Conservation (phyloP, 2,888 invertebrate species). For the Drosophila prostipennis region DNA sequence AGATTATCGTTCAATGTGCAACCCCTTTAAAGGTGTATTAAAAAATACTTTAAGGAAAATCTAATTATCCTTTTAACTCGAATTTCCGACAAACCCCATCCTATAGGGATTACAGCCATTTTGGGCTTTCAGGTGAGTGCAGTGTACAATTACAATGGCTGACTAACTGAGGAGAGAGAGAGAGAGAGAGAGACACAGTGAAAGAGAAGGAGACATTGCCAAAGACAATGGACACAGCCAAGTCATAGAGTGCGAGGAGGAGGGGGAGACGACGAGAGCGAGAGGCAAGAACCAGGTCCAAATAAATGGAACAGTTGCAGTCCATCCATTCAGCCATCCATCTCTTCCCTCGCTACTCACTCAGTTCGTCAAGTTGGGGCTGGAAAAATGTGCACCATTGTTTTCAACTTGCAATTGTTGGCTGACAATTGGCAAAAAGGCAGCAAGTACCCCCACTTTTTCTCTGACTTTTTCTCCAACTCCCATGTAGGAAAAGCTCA, state of each 20-base stretch:
- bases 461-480: constrained; percentile 1
- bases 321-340: constrained; percentile 31
- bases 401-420: constrained; percentile 74
- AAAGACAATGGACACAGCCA: constrained; percentile 67
- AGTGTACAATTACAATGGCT: constrained; percentile 68
- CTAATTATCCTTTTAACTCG: constrained; percentile 8
- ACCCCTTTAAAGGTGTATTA: neutral
- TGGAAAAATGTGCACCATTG: constrained; percentile 74
- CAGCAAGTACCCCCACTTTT: constrained; percentile 46
- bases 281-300: constrained; percentile 37
- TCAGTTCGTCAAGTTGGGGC: constrained; percentile 57
- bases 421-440: constrained; percentile 73
- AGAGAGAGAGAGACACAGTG: constrained; percentile 6
- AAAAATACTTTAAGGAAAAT: neutral
- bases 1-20: too few relatives aligned
- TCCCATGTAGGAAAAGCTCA: constrained; percentile 43
- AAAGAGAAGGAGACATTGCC: constrained; percentile 57
- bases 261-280: constrained; percentile 3
- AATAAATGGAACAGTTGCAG: constrained; percentile 72
- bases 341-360: constrained; percentile 29
- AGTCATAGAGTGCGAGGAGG: constrained; percentile 45
- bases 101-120: constrained; percentile 19
- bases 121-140: constrained; percentile 8
- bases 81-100: constrained; percentile 8
- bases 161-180: constrained; percentile 56